These are phyloP conservation scores for Taurulus bubalis DNA, from an alignment of 2,113 vertebrate species.

Conservation along the genomic window DNA sequence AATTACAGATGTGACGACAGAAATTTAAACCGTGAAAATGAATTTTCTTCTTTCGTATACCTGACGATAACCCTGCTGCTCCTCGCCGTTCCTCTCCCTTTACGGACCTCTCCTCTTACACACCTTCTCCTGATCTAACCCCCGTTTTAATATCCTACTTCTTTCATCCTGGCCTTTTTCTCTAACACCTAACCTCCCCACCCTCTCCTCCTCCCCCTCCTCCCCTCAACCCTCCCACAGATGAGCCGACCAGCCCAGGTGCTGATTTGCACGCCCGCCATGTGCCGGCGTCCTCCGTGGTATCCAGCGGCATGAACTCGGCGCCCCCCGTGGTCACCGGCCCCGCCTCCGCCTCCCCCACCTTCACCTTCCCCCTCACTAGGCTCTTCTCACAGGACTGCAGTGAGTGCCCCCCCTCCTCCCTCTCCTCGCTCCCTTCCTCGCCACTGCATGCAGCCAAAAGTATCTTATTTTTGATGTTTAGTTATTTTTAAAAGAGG, in stretches of 20 bases:
- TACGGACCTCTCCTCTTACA: conserved; percentile 42
- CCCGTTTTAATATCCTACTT: conserved; percentile 27
- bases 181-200: conserved; percentile 62
- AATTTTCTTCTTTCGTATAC: background rate
- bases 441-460: conserved; percentile 67
- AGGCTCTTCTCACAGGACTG: conserved; percentile 96
- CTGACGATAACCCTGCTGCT: conserved; percentile 21
- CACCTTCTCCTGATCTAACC: conserved; percentile 48
- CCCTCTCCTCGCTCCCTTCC: background rate
- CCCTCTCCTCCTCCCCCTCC: background rate
- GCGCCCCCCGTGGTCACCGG: conserved; percentile 89
- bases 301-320: conserved; percentile 95
- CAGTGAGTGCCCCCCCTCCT: conserved; percentile 90
- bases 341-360: conserved; percentile 90
- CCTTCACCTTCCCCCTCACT: conserved; percentile 91
- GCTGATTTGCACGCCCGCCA: conserved; percentile 96
- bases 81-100: conserved; percentile 17
- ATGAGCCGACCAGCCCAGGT: conserved; percentile 96
- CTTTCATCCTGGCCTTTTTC: conserved; percentile 34
- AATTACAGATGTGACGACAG: background rate
- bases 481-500: background rate
- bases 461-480: background rate
- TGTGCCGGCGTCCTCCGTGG: conserved; percentile 95
- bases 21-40: conserved; percentile 3
- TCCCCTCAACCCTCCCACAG: conserved; percentile 76